Conservation (phyloP, 2,113 vertebrate species). For the Raja brachyura region DNA sequence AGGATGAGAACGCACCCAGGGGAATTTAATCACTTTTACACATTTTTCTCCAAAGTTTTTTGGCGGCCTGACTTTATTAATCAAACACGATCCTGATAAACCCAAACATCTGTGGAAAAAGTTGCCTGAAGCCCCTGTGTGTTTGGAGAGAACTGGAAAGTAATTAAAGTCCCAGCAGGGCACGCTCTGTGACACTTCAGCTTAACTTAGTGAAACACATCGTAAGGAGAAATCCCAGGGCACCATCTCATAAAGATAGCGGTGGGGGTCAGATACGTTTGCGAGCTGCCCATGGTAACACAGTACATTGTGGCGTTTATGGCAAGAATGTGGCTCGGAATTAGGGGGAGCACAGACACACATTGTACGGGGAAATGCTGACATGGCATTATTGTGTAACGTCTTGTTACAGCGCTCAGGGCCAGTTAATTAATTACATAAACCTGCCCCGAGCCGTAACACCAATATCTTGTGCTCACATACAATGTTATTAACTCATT, state of each 20-base stretch:
- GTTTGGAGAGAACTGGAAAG: constrained; percentile 72
- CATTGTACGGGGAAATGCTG: constrained; percentile 4
- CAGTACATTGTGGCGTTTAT: constrained; percentile 29
- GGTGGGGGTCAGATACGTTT: constrained; percentile 58
- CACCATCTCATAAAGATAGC: constrained; percentile 65
- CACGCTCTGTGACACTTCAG: constrained; percentile 65
- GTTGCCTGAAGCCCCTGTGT: constrained; percentile 62
- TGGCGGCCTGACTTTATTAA: neutral
- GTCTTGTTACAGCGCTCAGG: neutral
- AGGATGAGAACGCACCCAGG: neutral
- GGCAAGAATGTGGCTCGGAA: constrained; percentile 15
- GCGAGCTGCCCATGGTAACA: constrained; percentile 60
- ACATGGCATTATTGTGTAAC: constrained; percentile 31
- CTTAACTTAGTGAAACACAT: constrained; percentile 64
- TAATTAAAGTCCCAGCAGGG: constrained; percentile 72
- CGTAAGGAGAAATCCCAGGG: constrained; percentile 71
- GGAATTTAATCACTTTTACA: neutral
- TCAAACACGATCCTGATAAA: constrained; percentile 45
- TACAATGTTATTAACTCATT: constrained; percentile 27
- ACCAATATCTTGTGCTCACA: constrained; percentile 23
- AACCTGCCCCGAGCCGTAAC: constrained; percentile 14
- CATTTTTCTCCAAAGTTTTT: neutral
- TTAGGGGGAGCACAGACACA: constrained; percentile 14
- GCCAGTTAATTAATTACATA: constrained; percentile 33
- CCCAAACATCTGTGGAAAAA: constrained; percentile 65